Evolutionary conservation across 2,113 vertebrate genomes (phyloP).

Genomic region (Paedocypris sp.): DNA sequence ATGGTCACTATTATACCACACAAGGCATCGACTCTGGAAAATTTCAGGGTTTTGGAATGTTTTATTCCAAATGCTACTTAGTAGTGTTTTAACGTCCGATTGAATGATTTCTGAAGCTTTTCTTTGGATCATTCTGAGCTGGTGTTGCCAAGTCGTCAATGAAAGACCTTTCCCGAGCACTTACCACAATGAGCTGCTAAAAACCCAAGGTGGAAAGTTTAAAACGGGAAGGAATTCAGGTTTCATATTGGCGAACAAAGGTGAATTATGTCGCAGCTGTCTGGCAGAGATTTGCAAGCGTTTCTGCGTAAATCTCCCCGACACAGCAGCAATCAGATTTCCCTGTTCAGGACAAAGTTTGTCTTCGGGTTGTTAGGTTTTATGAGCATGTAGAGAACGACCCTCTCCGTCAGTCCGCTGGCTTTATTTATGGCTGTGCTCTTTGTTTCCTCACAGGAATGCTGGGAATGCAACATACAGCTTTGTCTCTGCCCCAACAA

Average conservation of each 20-base stretch:
- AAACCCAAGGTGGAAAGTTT: not conserved
- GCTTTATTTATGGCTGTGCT: constrained; percentile 59
- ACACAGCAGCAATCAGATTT: constrained; percentile 21
- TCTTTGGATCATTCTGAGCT: too few relatives aligned
- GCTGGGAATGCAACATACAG: constrained; percentile 54
- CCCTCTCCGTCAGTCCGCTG: constrained; percentile 6
- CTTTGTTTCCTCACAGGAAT: constrained; percentile 59
- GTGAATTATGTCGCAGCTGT: constrained; percentile 3
- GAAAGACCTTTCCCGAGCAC: too few relatives aligned
- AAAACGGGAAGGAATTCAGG: not conserved
- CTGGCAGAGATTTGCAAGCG: constrained; percentile 27
- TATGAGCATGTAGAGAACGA: constrained; percentile 29
- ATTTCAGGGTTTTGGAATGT: too few relatives aligned
- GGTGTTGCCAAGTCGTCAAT: too few relatives aligned
- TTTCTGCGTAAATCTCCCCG: constrained; percentile 20
- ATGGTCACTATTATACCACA: too few relatives aligned
- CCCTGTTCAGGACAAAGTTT: constrained; percentile 40
- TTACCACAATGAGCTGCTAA: too few relatives aligned
- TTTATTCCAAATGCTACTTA: too few relatives aligned
- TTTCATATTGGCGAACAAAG: not conserved
- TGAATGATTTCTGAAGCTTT: too few relatives aligned
- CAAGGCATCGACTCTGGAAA: too few relatives aligned
- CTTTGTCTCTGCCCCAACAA: constrained; percentile 42
- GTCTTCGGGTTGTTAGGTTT: constrained; percentile 36
- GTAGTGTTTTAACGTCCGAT: too few relatives aligned